Conservation (phyloP, 2,113 vertebrate genomes). For the Vimba vimba region DNA sequence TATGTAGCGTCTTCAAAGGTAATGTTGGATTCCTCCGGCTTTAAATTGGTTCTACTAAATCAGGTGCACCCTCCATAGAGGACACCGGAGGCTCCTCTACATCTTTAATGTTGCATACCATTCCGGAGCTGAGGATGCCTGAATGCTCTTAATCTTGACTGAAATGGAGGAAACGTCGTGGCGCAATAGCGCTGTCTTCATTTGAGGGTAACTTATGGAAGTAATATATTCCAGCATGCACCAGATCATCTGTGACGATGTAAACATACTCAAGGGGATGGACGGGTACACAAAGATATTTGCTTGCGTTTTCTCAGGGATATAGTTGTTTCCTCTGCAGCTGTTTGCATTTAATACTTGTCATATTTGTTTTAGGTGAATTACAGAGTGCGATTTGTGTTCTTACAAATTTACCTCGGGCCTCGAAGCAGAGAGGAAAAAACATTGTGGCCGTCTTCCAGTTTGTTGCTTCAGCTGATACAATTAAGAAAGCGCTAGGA, state of each 20-base stretch:
- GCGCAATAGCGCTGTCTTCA: conserved; percentile 77
- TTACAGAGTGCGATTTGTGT: not conserved
- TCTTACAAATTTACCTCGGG: conserved; percentile 1
- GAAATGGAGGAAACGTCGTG: conserved; percentile 71
- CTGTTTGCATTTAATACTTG: conserved; percentile 43
- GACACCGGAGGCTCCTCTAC: conserved; percentile 74
- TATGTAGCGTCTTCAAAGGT: conserved; percentile 66
- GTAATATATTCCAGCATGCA: conserved; percentile 73
- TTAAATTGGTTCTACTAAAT: conserved; percentile 83
- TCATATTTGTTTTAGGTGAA: conserved; percentile 42
- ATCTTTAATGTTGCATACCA: conserved; percentile 72
- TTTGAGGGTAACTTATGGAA: conserved; percentile 80
- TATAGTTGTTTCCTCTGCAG: conserved; percentile 38
- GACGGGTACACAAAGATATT: conserved; percentile 51
- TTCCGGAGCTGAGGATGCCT: conserved; percentile 67
- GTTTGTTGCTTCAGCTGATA: conserved; percentile 24
- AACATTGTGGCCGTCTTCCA: not conserved
- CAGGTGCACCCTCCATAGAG: conserved; percentile 69
- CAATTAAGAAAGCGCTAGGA: conserved; percentile 36
- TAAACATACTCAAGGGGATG: conserved; percentile 69
- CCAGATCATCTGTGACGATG: conserved; percentile 66
- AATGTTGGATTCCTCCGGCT: conserved; percentile 79
- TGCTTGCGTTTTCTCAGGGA: conserved; percentile 50
- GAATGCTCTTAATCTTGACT: conserved; percentile 69
- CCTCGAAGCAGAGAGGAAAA: conserved; percentile 10